These are phyloP conservation scores for Eospalax fontanierii DNA, from an alignment of 2,797 vertebrate species.

Conservation along the genomic window DNA sequence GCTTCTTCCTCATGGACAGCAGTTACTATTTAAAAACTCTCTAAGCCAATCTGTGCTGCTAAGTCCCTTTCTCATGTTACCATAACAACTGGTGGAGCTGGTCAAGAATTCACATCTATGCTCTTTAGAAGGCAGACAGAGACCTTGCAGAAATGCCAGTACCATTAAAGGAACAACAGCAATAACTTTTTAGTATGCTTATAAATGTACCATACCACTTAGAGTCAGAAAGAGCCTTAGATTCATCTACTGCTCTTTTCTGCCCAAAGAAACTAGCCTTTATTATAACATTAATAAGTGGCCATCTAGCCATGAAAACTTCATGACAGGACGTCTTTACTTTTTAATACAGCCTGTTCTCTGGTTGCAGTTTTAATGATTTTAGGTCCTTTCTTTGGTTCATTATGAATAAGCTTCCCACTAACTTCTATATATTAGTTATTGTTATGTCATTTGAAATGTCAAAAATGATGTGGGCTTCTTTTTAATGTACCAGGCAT, in stretches of 20 bases:
- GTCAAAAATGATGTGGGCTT: constrained; percentile 39
- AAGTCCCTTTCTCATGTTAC: constrained; percentile 61
- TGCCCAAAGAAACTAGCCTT: neutral
- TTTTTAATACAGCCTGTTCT: neutral
- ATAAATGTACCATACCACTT: neutral
- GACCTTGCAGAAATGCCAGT: constrained; percentile 40
- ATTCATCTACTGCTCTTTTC: neutral
- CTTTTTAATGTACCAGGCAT: constrained; percentile 39
- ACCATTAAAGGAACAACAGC: neutral
- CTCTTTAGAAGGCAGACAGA: constrained; percentile 39
- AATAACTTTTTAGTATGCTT: neutral
- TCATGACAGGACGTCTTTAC: neutral
- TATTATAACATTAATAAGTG: neutral
- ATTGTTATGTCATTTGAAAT: neutral
- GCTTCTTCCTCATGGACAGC: constrained; percentile 16
- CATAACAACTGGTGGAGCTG: constrained; percentile 65
- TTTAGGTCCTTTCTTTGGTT: neutral
- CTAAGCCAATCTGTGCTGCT: constrained; percentile 60
- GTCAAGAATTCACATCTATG: constrained; percentile 72
- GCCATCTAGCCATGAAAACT: constrained; percentile 13
- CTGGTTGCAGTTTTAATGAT: neutral
- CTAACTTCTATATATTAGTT: constrained; percentile 14
- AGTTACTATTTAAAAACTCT: constrained; percentile 66
- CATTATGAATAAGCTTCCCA: neutral
- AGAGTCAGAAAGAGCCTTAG: neutral